phyloP scores from a whole-genome alignment of 2,888 invertebrate species.

The Tetheella fluctuosa region DNA sequence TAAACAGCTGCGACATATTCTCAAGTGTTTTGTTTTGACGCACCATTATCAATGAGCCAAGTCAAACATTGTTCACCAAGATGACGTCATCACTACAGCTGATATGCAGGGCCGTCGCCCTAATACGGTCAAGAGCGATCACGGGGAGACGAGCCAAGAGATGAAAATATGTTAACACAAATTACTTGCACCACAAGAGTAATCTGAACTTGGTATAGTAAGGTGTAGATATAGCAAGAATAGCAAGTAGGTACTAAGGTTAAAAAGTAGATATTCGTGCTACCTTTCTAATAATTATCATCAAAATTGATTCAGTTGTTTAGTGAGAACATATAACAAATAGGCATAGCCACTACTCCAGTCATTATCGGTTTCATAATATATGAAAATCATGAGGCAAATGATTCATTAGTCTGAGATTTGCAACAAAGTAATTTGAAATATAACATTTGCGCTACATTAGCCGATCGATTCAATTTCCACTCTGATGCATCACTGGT shows the following conservation, averaged over 20 bases:
- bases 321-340: no score
- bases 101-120: slow-evolving; percentile 28
- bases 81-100: slow-evolving; percentile 20
- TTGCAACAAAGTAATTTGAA: not conserved
- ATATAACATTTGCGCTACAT: not conserved
- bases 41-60: not conserved
- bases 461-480: not conserved
- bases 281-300: not conserved
- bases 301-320: no score
- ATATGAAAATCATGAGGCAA: no score
- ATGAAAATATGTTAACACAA: slow-evolving; percentile 16
- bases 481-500: slow-evolving; percentile 12
- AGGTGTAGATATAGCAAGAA: no score
- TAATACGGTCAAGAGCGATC: slow-evolving; percentile 30
- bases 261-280: no score
- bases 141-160: slow-evolving; percentile 18
- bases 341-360: no score
- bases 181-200: slow-evolving; percentile 8
- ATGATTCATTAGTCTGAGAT: no score
- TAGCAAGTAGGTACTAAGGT: no score
- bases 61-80: slow-evolving; percentile 11
- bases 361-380: no score
- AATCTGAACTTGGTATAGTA: no score
- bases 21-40: not conserved
- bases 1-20: no score